Conservation (phyloP, 2,888 invertebrate genomes). For the Phrixothrix hirtus region DNA sequence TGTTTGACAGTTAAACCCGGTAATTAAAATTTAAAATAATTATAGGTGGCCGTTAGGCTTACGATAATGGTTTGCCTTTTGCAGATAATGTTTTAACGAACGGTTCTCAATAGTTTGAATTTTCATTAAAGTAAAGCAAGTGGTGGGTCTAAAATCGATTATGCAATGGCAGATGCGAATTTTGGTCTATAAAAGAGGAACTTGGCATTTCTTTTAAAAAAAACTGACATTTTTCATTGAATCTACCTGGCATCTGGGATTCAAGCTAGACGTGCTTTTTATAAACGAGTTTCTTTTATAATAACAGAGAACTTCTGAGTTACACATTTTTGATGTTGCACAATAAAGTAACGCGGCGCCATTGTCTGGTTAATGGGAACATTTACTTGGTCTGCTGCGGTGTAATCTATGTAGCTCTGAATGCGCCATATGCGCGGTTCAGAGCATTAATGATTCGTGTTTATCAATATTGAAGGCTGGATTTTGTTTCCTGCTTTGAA, state of each 20-base stretch:
- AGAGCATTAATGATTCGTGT: slow-evolving; percentile 29
- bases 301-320: slow-evolving; percentile 37
- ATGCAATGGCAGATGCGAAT: slow-evolving; percentile 14
- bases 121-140: no score
- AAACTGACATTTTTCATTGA: slow-evolving; percentile 7
- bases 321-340: slow-evolving; percentile 34
- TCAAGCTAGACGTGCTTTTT: slow-evolving; percentile 15
- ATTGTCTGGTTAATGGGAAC: slow-evolving; percentile 3
- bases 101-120: no score
- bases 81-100: no score
- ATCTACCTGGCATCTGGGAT: slow-evolving; percentile 22
- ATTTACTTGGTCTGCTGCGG: slow-evolving; percentile 20
- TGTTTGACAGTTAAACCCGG: no score
- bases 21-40: no score
- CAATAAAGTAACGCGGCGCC: slow-evolving; percentile 16
- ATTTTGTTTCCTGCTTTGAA: no score
- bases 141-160: neutral
- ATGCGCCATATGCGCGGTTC: slow-evolving; percentile 33
- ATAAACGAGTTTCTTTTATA: slow-evolving; percentile 31
- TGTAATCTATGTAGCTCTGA: slow-evolving; percentile 29
- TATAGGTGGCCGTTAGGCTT: no score
- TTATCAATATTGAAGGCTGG: slow-evolving; percentile 30
- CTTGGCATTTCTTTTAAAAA: slow-evolving; percentile 3
- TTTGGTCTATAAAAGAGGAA: slow-evolving; percentile 6
- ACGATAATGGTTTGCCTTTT: no score